Conservation (phyloP, 1,140 invertebrate genomes). For the Spodoptera litura region DNA sequence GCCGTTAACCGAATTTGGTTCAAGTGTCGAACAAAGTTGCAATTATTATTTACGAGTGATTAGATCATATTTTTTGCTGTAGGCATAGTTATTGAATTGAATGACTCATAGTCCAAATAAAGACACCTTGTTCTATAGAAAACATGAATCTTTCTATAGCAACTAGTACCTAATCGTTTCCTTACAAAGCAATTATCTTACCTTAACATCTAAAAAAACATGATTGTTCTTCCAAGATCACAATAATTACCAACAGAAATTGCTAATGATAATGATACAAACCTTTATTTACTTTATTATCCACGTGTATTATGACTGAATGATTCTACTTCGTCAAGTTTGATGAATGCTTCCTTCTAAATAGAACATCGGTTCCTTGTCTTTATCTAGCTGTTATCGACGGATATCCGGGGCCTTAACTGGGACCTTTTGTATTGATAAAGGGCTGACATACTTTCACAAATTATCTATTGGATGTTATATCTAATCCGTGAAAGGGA, state of each 20-base stretch:
- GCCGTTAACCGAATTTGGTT: conserved; percentile 22
- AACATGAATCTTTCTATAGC: too few species aligned
- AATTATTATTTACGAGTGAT: background rate
- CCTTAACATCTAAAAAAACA: conserved; percentile 7
- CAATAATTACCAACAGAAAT: conserved; percentile 10
- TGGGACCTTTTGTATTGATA: conserved; percentile 40
- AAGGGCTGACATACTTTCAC: conserved; percentile 31
- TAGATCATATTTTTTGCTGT: background rate
- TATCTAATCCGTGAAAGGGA: conserved; percentile 26
- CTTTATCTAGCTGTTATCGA: conserved; percentile 51
- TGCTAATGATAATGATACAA: conserved; percentile 7
- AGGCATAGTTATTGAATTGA: too few species aligned
- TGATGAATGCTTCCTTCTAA: conserved; percentile 4
- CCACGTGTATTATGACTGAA: background rate
- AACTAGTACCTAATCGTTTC: too few species aligned
- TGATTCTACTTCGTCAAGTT: background rate
- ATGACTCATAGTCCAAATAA: too few species aligned
- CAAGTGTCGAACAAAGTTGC: background rate
- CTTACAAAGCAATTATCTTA: background rate
- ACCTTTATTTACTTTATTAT: background rate
- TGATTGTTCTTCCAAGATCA: conserved; percentile 9
- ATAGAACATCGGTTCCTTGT: conserved; percentile 27
- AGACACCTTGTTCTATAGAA: too few species aligned
- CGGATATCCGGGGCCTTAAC: conserved; percentile 53
- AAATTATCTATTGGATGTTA: conserved; percentile 26